These are phyloP conservation scores for Galerucella nymphaeae DNA, from an alignment of 2,888 invertebrate genomes.

Conservation along the genomic window DNA sequence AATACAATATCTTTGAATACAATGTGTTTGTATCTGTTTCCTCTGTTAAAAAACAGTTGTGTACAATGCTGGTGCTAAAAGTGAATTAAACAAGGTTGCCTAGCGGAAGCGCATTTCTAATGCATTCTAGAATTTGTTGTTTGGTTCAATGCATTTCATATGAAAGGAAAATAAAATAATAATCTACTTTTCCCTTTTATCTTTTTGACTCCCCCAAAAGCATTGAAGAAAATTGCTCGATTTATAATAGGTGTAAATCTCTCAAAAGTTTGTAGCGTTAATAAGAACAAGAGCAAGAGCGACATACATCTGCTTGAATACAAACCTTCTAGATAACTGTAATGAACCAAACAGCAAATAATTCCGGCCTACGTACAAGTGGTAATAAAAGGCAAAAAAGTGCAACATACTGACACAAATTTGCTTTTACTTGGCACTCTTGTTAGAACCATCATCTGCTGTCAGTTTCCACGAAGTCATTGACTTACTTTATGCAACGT, in stretches of 20 bases:
- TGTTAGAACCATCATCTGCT: constrained; percentile 40
- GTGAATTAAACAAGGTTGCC: not conserved
- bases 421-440: constrained; percentile 51
- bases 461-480: constrained; percentile 56
- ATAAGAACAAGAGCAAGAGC: too few relatives aligned
- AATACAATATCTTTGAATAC: too few relatives aligned
- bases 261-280: too few relatives aligned
- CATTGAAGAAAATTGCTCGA: too few relatives aligned
- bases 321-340: not conserved
- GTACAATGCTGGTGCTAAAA: constrained; percentile 6
- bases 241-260: too few relatives aligned
- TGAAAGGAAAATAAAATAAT: not conserved
- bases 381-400: constrained; percentile 48
- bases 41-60: not conserved
- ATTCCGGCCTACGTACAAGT: constrained; percentile 1
- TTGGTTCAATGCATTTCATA: constrained; percentile 13
- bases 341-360: constrained; percentile 19
- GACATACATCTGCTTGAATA: too few relatives aligned
- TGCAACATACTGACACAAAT: constrained; percentile 62
- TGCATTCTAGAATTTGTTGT: constrained; percentile 31
- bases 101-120: constrained; percentile 56
- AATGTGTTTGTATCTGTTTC: not conserved
- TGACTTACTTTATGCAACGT: constrained; percentile 56
- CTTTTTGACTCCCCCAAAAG: too few relatives aligned
- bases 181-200: not conserved